Percentiles rank a stretch among this genome's conserved stretches.
phyloP scores from a whole-genome alignment of 2,113 vertebrate genomes.

The Vulpes vulpes region DNA sequence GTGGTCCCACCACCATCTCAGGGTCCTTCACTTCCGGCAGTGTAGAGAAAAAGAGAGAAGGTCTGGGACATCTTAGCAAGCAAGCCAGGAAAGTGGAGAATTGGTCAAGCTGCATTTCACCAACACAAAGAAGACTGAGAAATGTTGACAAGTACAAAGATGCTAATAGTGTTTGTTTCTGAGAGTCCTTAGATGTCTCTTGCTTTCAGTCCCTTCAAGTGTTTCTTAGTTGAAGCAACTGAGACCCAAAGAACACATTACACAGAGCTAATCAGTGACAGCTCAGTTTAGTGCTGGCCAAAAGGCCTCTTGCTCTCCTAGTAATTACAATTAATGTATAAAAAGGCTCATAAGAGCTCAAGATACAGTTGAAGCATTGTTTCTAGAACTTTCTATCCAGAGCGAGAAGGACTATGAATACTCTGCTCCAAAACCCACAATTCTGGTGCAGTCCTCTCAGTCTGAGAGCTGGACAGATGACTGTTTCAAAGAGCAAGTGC shows the following conservation, averaged over 20 bases:
- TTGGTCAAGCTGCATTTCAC: neutral
- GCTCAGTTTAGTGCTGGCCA: neutral
- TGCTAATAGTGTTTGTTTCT: neutral
- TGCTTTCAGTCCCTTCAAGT: neutral
- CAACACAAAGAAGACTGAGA: neutral
- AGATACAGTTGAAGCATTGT: neutral
- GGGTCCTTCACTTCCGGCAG: neutral
- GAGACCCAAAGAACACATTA: neutral
- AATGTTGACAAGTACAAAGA: neutral
- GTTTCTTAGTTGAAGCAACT: neutral
- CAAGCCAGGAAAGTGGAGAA: neutral
- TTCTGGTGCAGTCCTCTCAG: neutral
- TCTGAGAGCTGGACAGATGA: conserved; percentile 13
- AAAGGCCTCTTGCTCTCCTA: neutral
- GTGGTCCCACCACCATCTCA: neutral
- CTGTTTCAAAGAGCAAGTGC: conserved; percentile 38
- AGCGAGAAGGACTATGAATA: neutral
- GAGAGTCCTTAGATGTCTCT: neutral
- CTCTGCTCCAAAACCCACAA: neutral
- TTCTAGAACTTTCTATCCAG: neutral
- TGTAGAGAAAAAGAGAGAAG: neutral
- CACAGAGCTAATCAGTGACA: neutral
- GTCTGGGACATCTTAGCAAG: neutral
- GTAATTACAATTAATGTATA: neutral
- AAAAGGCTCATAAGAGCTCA: neutral